Evolutionary conservation across 2,888 invertebrate species (phyloP).

Genomic region (Ophraella communa): DNA sequence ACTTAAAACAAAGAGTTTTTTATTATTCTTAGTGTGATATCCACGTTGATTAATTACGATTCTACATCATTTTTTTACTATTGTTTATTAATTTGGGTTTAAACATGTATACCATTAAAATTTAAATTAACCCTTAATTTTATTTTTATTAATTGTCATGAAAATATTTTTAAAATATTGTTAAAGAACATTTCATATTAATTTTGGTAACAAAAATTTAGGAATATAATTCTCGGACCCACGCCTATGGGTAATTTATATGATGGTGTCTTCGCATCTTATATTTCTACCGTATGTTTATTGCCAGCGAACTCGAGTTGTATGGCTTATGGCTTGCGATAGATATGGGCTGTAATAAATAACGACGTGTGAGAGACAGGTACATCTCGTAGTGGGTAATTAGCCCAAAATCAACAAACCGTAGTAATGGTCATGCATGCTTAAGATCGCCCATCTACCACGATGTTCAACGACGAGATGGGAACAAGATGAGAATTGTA

Average conservation of each 20-base stretch:
- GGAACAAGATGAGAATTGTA: neutral
- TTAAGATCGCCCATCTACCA: conserved; percentile 21
- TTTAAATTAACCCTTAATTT: too few species aligned
- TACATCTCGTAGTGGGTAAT: conserved; percentile 40
- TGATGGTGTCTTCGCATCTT: conserved; percentile 18
- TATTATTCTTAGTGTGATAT: too few species aligned
- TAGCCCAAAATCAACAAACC: conserved; percentile 45
- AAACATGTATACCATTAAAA: too few species aligned
- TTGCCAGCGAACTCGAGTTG: conserved; percentile 7
- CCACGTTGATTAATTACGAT: too few species aligned
- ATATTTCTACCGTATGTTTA: conserved; percentile 35
- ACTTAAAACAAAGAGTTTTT: too few species aligned
- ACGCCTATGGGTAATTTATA: conserved; percentile 4
- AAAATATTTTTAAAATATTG: too few species aligned
- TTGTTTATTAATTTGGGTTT: too few species aligned
- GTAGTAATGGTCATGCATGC: conserved; percentile 38
- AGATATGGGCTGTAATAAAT: conserved; percentile 41
- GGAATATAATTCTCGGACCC: too few species aligned
- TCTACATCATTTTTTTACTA: too few species aligned
- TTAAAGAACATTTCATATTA: too few species aligned
- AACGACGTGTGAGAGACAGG: conserved; percentile 45
- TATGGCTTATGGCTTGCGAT: conserved; percentile 29
- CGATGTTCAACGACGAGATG: conserved; percentile 1
- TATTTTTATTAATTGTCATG: too few species aligned
- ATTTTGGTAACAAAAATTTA: too few species aligned